Conservation (phyloP, 2,797 vertebrate genomes). For the Chelon auratus region DNA sequence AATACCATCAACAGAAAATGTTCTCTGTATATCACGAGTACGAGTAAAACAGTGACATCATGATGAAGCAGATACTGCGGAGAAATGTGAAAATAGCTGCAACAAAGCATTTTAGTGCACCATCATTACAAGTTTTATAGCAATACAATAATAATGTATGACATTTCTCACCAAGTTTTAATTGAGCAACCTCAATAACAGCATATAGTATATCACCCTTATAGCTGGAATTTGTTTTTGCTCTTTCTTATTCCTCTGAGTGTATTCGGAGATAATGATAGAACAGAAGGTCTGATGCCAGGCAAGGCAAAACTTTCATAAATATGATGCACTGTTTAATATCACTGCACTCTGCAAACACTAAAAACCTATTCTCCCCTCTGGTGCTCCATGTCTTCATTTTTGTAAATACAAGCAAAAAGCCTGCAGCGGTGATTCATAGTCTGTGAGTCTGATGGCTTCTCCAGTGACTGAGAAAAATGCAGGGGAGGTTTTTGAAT, state of each 20-base stretch:
- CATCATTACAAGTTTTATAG: not conserved
- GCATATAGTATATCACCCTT: slow-evolving; percentile 1
- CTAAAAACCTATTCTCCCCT: not conserved
- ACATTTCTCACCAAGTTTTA: not conserved
- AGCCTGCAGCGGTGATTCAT: not conserved
- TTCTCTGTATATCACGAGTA: not conserved
- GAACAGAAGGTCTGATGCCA: not conserved
- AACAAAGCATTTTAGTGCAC: not conserved
- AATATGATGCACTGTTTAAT: slow-evolving; percentile 45
- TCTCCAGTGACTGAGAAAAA: not conserved
- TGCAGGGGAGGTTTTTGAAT: not conserved
- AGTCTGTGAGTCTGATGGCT: not conserved
- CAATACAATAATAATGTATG: not conserved
- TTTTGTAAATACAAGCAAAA: not conserved
- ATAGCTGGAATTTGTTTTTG: not conserved
- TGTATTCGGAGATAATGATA: slow-evolving; percentile 9
- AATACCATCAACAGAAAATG: slow-evolving; percentile 4
- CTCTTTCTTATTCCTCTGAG: not conserved
- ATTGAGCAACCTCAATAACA: not conserved
- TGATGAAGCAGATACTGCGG: not conserved
- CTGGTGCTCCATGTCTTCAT: not conserved
- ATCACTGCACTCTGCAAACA: slow-evolving; percentile 21
- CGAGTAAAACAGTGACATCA: not conserved
- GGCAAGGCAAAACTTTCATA: not conserved
- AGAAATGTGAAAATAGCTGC: not conserved